Evolutionary conservation across 2,797 vertebrate species (phyloP).

Genomic region (Danio jaintianensis): DNA sequence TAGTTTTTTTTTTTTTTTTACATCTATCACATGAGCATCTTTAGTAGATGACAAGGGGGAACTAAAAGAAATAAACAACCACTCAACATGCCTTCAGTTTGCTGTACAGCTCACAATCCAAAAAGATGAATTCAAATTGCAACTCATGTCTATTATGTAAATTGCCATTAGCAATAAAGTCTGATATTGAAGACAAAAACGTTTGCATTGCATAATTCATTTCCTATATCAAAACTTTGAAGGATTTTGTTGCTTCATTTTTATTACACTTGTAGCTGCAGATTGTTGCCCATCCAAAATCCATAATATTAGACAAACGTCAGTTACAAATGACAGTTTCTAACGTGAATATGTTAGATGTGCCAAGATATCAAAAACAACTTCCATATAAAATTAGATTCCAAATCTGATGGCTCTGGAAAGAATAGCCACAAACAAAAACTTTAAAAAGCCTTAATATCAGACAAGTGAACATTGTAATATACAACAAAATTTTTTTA

Average conservation of each 20-base stretch:
- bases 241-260: not conserved
- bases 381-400: slow-evolving; percentile 15
- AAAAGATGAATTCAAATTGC: not conserved
- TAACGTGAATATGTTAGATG: slow-evolving; percentile 1
- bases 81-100: not conserved
- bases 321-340: not conserved
- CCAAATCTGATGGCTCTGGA: slow-evolving; percentile 4
- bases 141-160: not conserved
- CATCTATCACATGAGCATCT: not conserved
- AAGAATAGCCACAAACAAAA: slow-evolving; percentile 14
- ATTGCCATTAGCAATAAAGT: slow-evolving; percentile 5
- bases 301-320: not conserved
- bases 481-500: slow-evolving; percentile 61
- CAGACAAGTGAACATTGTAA: slow-evolving; percentile 32
- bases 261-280: slow-evolving; percentile 4
- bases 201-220: not conserved
- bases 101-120: not conserved
- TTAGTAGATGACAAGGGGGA: slow-evolving; percentile 7
- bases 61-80: not conserved
- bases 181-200: not conserved
- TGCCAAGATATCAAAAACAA: not conserved
- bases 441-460: slow-evolving; percentile 1
- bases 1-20: slow-evolving; percentile 6
- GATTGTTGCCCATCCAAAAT: not conserved
- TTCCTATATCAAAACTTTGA: not conserved